Percentiles rank a stretch among this genome's conserved stretches.
Evolutionary conservation across 2,888 invertebrate genomes (phyloP).

Genomic region (Drepana falcataria): DNA sequence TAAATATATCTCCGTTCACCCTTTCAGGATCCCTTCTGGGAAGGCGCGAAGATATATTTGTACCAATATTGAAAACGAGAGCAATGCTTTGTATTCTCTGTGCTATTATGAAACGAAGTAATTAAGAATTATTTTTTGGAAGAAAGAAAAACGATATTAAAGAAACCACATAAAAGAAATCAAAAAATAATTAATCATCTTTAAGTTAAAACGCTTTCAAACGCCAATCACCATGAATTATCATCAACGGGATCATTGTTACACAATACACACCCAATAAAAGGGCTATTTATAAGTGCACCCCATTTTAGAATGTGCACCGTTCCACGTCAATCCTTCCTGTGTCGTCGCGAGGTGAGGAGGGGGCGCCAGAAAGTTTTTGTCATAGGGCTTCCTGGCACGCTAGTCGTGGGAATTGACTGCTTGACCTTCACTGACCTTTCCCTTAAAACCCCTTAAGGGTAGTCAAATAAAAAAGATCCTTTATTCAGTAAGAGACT

Average conservation of each 20-base stretch:
- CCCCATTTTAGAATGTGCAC: constrained; percentile 15
- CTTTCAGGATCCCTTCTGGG: too few species aligned
- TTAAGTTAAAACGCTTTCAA: not conserved
- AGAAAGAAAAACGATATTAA: too few species aligned
- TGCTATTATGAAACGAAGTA: too few species aligned
- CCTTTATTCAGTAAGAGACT: too few species aligned
- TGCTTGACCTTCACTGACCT: constrained; percentile 42
- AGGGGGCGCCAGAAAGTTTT: constrained; percentile 28
- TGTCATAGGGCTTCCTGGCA: constrained; percentile 46
- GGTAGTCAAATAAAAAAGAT: not conserved
- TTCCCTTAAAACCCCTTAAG: constrained; percentile 20
- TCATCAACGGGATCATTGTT: constrained; percentile 3
- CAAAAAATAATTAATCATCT: not conserved
- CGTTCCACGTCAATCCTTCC: constrained; percentile 31
- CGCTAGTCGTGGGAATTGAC: constrained; percentile 34
- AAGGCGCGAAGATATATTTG: too few species aligned
- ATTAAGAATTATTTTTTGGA: too few species aligned
- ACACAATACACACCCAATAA: constrained; percentile 3
- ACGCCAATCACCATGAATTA: constrained; percentile 5
- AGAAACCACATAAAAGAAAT: not conserved
- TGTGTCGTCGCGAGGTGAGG: constrained; percentile 6
- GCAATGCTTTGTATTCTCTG: too few species aligned
- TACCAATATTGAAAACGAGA: too few species aligned
- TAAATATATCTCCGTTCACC: too few species aligned
- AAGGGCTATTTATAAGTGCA: constrained; percentile 16